A percentile compares a stretch with the other conserved stretches of the same genome.
Conservation (phyloP, 2,797 vertebrate genomes). For the Cottoperca gobio region DNA sequence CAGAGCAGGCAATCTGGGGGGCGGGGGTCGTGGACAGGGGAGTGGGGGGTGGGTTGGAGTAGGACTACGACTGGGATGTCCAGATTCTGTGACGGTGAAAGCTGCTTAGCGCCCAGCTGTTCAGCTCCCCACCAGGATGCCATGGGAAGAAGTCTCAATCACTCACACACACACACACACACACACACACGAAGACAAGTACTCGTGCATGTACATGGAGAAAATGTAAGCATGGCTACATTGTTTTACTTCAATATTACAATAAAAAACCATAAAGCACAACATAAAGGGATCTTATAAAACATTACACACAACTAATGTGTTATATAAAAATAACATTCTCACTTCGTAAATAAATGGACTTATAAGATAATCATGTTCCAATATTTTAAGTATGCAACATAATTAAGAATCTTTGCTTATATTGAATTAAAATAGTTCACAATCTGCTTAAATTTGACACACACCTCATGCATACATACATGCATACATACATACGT, state of each 20-base stretch:
- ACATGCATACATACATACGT: no score
- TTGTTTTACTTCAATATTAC: neutral
- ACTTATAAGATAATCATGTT: neutral
- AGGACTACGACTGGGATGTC: conserved; percentile 58
- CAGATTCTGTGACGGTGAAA: conserved; percentile 77
- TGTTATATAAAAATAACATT: neutral
- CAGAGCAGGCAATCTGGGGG: conserved; percentile 33
- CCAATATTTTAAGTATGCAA: neutral
- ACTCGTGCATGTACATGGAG: neutral
- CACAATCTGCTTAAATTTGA: neutral
- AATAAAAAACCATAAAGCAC: neutral
- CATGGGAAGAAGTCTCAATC: conserved; percentile 62
- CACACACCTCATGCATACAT: neutral
- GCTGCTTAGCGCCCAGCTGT: conserved; percentile 88
- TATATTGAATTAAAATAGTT: neutral
- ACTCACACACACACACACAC: conserved; percentile 26
- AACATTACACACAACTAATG: neutral
- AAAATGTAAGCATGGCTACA: neutral
- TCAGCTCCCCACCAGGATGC: conserved; percentile 79
- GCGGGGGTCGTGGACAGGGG: conserved; percentile 38
- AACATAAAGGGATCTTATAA: neutral
- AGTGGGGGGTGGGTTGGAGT: conserved; percentile 68
- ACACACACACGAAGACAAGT: neutral
- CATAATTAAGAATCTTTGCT: neutral
- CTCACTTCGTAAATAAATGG: neutral